Evolutionary conservation across 2,888 invertebrate species (phyloP).

Genomic region (Heliconius ethilla): DNA sequence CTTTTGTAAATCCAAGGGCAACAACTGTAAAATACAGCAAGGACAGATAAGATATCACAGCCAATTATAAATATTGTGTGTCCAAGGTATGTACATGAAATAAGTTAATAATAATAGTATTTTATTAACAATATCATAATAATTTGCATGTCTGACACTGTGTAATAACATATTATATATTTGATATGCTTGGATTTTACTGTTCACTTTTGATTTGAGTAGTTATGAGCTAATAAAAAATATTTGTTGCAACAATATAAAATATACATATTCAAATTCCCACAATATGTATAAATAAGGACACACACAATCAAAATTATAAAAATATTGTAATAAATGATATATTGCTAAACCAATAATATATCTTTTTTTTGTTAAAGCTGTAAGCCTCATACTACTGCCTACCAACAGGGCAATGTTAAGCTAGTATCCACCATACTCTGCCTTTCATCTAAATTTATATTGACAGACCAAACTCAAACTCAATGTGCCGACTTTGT

Average conservation of each 20-base stretch:
- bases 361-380: too few species aligned
- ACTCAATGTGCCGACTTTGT: too few species aligned
- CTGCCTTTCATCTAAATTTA: too few species aligned
- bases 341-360: too few species aligned
- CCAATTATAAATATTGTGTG: not conserved
- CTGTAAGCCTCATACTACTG: too few species aligned
- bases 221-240: not conserved
- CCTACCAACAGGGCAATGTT: too few species aligned
- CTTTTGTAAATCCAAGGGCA: not conserved
- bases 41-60: conserved; percentile 1
- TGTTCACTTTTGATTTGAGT: not conserved
- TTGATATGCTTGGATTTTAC: too few species aligned
- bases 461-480: too few species aligned
- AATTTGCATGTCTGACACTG: too few species aligned
- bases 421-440: too few species aligned
- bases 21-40: not conserved
- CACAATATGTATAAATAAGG: not conserved
- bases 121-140: too few species aligned
- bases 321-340: not conserved
- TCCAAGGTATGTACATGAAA: not conserved
- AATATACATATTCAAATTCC: not conserved
- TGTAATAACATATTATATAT: too few species aligned
- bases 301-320: not conserved
- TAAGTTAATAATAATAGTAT: not conserved
- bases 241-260: not conserved